Conservation (phyloP, 1,140 invertebrate species). For the Microplitis demolitor region DNA sequence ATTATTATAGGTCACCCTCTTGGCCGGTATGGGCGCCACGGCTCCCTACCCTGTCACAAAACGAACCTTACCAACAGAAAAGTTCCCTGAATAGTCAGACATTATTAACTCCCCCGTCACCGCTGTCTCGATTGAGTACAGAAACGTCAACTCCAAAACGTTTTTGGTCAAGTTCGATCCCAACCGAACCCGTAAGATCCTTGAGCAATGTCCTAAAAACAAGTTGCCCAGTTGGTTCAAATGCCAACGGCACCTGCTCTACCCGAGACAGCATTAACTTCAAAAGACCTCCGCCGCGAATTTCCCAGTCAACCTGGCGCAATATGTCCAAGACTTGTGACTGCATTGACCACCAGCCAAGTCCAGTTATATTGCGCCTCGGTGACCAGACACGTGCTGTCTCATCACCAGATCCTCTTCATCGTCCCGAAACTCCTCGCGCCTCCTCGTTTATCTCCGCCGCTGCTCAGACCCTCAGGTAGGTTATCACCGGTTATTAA, state of each 20-base stretch:
- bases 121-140: neutral
- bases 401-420: slow-evolving; percentile 63
- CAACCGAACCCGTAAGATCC: too few relatives aligned
- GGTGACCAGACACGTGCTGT: slow-evolving; percentile 59
- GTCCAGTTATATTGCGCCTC: slow-evolving; percentile 48
- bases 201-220: too few relatives aligned
- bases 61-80: slow-evolving; percentile 37
- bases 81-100: slow-evolving; percentile 13
- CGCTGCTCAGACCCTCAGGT: slow-evolving; percentile 55
- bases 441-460: slow-evolving; percentile 50
- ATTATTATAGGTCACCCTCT: slow-evolving; percentile 65
- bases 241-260: neutral
- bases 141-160: too few relatives aligned
- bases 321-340: slow-evolving; percentile 57
- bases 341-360: slow-evolving; percentile 53
- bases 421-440: slow-evolving; percentile 57
- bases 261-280: slow-evolving; percentile 9
- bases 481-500: slow-evolving; percentile 38
- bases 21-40: slow-evolving; percentile 65
- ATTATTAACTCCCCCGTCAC: slow-evolving; percentile 8
- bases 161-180: too few relatives aligned
- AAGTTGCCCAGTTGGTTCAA: too few relatives aligned
- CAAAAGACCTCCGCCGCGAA: slow-evolving; percentile 37
- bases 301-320: slow-evolving; percentile 50
- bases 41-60: slow-evolving; percentile 54